Evolutionary conservation across 2,113 vertebrate species (phyloP), one percentile per base, ranked within the genome.

Genomic region (Polyodon spathula): DNA sequence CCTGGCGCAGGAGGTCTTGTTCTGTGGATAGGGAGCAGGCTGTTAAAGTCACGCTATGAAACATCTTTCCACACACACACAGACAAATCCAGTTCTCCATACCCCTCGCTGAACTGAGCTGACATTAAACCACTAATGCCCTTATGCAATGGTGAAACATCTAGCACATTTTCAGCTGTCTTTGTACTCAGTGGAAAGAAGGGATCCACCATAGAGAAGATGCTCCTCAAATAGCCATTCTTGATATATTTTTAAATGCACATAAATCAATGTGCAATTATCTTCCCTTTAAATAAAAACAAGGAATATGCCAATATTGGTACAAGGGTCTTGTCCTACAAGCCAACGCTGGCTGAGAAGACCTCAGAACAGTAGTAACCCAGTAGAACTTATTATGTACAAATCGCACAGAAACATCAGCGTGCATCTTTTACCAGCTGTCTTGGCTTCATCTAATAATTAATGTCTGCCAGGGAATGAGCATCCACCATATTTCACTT

Each of bases 1-100:
- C 95, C 86, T 98, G 95, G 6, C 94, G 91, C 66, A 98, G 86
- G 71, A 98, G 86, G 71, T 97, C 94, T 94, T 97, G 95, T 46
- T 98, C 95, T 37, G 7, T 71, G 69, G 62, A 64, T 67, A 73
- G 65, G 56, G 68, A 61, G 77, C 69, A 67, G 71, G 75, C 75
- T 78, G 70, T 12, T 37, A 63, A 59, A 64, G 70, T 65, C 46
- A 12, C 46, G n/a, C 7, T 50, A 4, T 4, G 4, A 1, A 10
- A 50, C 11, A 5, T 50, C 46, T 5, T 4, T 14, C 46, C 1
- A 1, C 46, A 12, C 46, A 10, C 46, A 50, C 46, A 50, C 7
- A 50, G n/a, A 48, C 46, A 48, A 48, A 50, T 50, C 46, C 46
- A 50, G 3, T 1, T 50, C 46, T 50, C 8, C 46, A 50, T n/a